Conservation (phyloP, 2,797 vertebrate genomes). For the Clarias pachynema region DNA sequence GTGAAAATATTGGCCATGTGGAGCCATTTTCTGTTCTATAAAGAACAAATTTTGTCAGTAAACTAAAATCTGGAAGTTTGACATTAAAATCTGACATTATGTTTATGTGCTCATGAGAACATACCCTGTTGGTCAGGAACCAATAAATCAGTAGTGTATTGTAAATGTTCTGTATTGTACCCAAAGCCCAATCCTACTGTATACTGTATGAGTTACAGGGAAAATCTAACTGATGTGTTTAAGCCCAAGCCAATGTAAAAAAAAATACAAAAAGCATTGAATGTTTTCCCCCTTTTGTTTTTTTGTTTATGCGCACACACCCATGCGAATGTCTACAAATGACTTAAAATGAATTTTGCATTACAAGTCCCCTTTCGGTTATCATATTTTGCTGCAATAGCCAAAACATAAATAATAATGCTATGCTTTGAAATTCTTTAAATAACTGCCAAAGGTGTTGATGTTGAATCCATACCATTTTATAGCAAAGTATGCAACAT, state of each 20-base stretch:
- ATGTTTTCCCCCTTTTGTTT: too few species aligned
- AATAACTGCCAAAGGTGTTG: background rate
- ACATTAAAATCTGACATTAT: background rate
- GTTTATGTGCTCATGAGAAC: background rate
- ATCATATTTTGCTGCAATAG: background rate
- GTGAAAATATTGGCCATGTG: background rate
- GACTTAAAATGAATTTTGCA: too few species aligned
- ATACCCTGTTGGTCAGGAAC: background rate
- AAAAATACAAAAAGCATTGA: too few species aligned
- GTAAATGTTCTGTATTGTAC: constrained; percentile 2
- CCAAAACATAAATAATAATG: background rate
- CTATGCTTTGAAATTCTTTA: background rate
- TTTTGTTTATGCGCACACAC: too few species aligned
- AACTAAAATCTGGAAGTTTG: background rate
- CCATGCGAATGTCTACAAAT: too few species aligned
- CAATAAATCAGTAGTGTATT: background rate
- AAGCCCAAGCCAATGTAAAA: too few species aligned
- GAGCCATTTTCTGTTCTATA: background rate
- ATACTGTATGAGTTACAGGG: too few species aligned
- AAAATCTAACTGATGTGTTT: too few species aligned
- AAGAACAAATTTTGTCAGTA: background rate
- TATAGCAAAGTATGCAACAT: background rate
- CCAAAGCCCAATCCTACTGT: background rate
- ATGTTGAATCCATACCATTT: background rate
- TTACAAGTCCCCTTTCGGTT: too few species aligned